Percentiles rank a stretch among this genome's conserved stretches.
Conservation (phyloP, 2,888 invertebrate species). For the Sicus ferrugineus region DNA sequence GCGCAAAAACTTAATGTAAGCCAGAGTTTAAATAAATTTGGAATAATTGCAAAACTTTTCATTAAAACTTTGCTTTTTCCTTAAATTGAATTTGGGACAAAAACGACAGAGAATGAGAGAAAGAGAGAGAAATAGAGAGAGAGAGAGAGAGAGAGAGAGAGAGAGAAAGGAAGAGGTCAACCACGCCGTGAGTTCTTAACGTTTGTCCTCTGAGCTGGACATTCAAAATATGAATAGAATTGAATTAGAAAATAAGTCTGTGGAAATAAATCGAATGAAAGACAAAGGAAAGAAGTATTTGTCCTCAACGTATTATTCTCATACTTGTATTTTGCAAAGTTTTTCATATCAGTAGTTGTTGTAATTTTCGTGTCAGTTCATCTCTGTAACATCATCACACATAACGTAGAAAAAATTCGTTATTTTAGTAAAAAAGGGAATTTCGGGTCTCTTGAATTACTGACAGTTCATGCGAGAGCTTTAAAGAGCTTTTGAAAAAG, state of each 20-base stretch:
- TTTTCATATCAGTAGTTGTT: no score
- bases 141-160: background rate
- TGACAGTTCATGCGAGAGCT: no score
- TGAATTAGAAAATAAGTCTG: background rate
- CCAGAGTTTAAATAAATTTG: background rate
- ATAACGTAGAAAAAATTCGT: no score
- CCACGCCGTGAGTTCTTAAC: no score
- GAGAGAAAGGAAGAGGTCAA: background rate
- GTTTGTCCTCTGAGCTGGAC: background rate
- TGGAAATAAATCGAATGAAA: background rate
- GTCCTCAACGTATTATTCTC: no score
- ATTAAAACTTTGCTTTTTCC: background rate
- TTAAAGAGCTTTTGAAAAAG: background rate
- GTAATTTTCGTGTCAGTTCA: no score
- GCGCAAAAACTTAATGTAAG: background rate
- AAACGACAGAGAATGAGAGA: background rate
- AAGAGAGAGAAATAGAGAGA: background rate
- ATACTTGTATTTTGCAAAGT: no score
- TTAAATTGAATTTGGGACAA: background rate
- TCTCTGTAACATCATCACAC: no score
- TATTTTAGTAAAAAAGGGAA: no score
- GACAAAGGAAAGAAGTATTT: no score
- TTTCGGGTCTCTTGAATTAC: no score
- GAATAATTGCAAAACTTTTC: slow-evolving; percentile 7
- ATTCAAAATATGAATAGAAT: no score